These are phyloP conservation scores for Lonchura striata DNA, from an alignment of 2,113 vertebrate genomes.

Conservation along the genomic window DNA sequence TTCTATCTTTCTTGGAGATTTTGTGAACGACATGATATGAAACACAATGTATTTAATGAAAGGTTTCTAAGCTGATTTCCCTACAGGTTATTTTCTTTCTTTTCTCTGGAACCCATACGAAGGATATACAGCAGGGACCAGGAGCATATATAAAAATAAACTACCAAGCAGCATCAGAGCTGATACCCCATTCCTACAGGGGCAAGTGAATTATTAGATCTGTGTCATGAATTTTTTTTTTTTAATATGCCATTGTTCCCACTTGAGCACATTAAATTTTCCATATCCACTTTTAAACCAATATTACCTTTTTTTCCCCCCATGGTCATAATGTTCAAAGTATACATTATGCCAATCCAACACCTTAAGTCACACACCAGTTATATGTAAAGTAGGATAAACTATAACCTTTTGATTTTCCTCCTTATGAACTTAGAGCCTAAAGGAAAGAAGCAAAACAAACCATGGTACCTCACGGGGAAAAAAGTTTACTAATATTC, in stretches of 20 bases:
- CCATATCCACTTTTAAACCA: slow-evolving; percentile 79
- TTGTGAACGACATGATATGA: slow-evolving; percentile 76
- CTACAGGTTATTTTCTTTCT: slow-evolving; percentile 82
- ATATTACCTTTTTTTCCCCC: slow-evolving; percentile 75
- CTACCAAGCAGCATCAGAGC: slow-evolving; percentile 75
- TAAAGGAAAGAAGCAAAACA: slow-evolving; percentile 43
- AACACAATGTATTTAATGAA: slow-evolving; percentile 83
- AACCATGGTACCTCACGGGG: slow-evolving; percentile 3
- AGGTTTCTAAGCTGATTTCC: slow-evolving; percentile 82
- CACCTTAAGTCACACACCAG: slow-evolving; percentile 69
- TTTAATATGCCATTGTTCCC: slow-evolving; percentile 83
- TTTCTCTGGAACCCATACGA: slow-evolving; percentile 79
- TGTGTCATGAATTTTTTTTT: slow-evolving; percentile 76
- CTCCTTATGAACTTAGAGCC: slow-evolving; percentile 46
- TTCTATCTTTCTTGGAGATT: slow-evolving; percentile 76
- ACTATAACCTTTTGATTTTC: slow-evolving; percentile 68
- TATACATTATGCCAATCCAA: slow-evolving; percentile 75
- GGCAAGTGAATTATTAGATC: slow-evolving; percentile 84
- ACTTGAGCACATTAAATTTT: slow-evolving; percentile 79
- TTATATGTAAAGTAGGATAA: slow-evolving; percentile 72
- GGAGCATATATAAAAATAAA: slow-evolving; percentile 82
- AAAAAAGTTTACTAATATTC: slow-evolving; percentile 61
- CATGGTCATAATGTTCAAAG: slow-evolving; percentile 73
- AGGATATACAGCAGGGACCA: slow-evolving; percentile 77
- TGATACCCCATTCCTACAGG: slow-evolving; percentile 78